Percentiles rank a stretch among this genome's conserved stretches.
Evolutionary conservation across 92 coral and sea anemone genomes (phyloP).

Genomic region (Metridium senile): DNA sequence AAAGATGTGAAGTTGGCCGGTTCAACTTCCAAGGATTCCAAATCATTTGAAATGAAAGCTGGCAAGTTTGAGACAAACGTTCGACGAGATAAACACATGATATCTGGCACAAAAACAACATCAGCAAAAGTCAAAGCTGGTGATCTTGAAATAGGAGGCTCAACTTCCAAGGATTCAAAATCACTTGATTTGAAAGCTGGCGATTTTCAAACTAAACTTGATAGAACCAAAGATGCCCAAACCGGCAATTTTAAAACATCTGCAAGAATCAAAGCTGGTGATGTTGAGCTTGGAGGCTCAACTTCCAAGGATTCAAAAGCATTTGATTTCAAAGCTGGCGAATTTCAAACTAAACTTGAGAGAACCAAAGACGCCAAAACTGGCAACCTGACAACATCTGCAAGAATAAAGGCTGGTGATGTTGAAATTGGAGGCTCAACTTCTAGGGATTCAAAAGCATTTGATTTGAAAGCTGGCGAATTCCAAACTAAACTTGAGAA

Average conservation of each 20-base stretch:
- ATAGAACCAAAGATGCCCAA: not conserved
- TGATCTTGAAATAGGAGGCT: slow-evolving; percentile 11
- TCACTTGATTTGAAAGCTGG: slow-evolving; percentile 24
- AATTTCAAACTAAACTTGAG: slow-evolving; percentile 20
- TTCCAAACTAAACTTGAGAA: slow-evolving; percentile 21
- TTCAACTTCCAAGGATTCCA: slow-evolving; percentile 1
- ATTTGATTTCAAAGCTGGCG: slow-evolving; percentile 34
- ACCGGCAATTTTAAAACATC: slow-evolving; percentile 7
- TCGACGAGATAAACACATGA: slow-evolving; percentile 4
- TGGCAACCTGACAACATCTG: slow-evolving; percentile 10
- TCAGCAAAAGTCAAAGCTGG: slow-evolving; percentile 23
- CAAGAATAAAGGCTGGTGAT: slow-evolving; percentile 12
- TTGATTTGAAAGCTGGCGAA: slow-evolving; percentile 16
- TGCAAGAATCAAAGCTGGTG: slow-evolving; percentile 10
- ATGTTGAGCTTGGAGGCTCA: slow-evolving; percentile 18
- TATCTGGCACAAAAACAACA: slow-evolving; percentile 15
- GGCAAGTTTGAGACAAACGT: slow-evolving; percentile 23
- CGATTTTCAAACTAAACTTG: slow-evolving; percentile 6
- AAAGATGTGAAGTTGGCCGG: slow-evolving; percentile 17
- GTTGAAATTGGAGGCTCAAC: slow-evolving; percentile 21
- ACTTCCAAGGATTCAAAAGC: not conserved
- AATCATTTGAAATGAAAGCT: slow-evolving; percentile 19
- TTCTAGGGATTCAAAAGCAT: slow-evolving; percentile 5
- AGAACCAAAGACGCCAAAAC: not conserved
- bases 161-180: slow-evolving; percentile 18